These are phyloP conservation scores for Diachasmimorpha longicaudata DNA, from an alignment of 1,140 invertebrate genomes.

Conservation along the genomic window DNA sequence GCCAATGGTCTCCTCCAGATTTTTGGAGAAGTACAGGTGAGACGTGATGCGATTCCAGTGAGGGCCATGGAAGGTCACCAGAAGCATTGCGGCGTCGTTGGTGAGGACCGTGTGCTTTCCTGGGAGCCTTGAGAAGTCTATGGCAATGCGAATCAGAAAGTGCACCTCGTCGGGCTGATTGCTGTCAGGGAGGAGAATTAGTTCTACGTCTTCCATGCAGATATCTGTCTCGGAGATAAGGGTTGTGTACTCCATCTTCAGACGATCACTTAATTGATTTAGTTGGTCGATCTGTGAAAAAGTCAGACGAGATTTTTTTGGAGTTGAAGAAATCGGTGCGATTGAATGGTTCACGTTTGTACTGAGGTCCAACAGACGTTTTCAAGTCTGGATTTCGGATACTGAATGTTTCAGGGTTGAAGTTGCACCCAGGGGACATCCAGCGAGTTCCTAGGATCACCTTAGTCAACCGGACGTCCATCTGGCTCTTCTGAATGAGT, in stretches of 20 bases:
- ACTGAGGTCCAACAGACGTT: too few species aligned
- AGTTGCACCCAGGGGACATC: too few species aligned
- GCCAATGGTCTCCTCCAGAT: slow-evolving; percentile 44
- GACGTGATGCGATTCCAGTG: slow-evolving; percentile 42
- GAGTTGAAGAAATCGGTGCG: neutral
- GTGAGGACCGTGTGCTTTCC: slow-evolving; percentile 20
- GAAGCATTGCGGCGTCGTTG: slow-evolving; percentile 41
- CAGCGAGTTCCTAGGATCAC: too few species aligned
- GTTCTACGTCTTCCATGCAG: slow-evolving; percentile 47
- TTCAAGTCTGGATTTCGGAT: too few species aligned
- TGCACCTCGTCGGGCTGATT: slow-evolving; percentile 40
- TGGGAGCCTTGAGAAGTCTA: slow-evolving; percentile 50
- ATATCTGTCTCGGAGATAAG: slow-evolving; percentile 38
- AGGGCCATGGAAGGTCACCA: slow-evolving; percentile 44
- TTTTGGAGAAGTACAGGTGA: slow-evolving; percentile 50
- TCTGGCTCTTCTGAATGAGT: too few species aligned
- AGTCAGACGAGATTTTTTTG: neutral
- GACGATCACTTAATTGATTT: slow-evolving; percentile 23
- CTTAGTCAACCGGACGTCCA: too few species aligned
- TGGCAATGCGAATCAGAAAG: slow-evolving; percentile 48
- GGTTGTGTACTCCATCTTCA: slow-evolving; percentile 45
- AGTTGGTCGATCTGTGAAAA: slow-evolving; percentile 18
- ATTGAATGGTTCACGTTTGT: too few species aligned
- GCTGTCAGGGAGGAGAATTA: slow-evolving; percentile 39
- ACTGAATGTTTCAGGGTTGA: too few species aligned